These are phyloP conservation scores for Coregonus ussuriensis DNA, from an alignment of 2,797 vertebrate genomes.

Conservation along the genomic window DNA sequence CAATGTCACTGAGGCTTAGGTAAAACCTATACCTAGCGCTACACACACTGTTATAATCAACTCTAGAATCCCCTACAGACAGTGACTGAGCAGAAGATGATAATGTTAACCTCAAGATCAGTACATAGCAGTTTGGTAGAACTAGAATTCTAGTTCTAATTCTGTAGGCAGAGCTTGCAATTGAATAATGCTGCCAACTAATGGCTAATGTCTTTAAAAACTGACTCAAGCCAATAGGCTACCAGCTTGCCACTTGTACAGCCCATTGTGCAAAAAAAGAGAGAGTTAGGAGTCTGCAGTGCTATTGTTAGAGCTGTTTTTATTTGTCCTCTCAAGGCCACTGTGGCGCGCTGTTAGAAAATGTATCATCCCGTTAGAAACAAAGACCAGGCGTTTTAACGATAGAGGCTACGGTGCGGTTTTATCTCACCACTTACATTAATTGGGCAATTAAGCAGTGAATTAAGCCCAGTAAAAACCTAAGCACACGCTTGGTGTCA, in stretches of 20 bases:
- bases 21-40: slow-evolving; percentile 9
- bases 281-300: not conserved
- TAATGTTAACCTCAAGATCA: not conserved
- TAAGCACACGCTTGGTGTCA: not conserved
- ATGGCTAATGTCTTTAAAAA: not conserved
- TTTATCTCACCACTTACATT: slow-evolving; percentile 23
- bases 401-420: not conserved
- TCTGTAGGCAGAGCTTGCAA: no score
- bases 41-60: slow-evolving; percentile 9
- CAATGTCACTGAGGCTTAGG: slow-evolving; percentile 13
- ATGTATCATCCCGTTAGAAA: slow-evolving; percentile 25
- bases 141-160: no score
- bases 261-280: not conserved
- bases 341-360: not conserved
- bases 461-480: not conserved
- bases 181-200: not conserved
- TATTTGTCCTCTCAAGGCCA: not conserved
- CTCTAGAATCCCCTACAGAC: slow-evolving; percentile 19
- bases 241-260: not conserved
- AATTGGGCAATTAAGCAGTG: slow-evolving; percentile 30
- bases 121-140: no score
- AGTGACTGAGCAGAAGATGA: slow-evolving; percentile 24
- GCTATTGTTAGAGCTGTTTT: not conserved
- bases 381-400: slow-evolving; percentile 18
- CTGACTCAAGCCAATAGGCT: not conserved